These are phyloP conservation scores for Ophion ellenae DNA, from an alignment of 2,888 invertebrate genomes.

Conservation along the genomic window DNA sequence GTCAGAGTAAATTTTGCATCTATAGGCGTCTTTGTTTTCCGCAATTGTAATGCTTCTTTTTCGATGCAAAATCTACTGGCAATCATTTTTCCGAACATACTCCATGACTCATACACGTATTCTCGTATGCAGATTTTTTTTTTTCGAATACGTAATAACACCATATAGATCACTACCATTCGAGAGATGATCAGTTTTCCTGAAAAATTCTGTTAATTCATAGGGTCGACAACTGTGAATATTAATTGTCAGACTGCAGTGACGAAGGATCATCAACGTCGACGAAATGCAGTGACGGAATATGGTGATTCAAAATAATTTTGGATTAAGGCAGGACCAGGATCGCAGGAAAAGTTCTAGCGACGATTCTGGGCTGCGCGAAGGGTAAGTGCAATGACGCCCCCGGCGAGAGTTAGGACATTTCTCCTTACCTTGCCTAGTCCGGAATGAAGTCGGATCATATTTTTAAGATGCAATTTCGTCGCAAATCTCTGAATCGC, in stretches of 20 bases:
- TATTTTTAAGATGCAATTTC: constrained; percentile 82
- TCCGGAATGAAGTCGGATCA: constrained; percentile 78
- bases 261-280: background rate
- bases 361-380: background rate
- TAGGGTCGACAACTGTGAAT: background rate
- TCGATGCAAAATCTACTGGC: too few species aligned
- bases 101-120: too few species aligned
- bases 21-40: too few species aligned
- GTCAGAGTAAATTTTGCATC: too few species aligned
- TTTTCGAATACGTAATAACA: too few species aligned
- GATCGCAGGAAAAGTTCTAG: background rate
- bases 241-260: background rate
- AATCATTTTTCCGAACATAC: too few species aligned
- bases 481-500: constrained; percentile 78
- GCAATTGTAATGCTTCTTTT: too few species aligned
- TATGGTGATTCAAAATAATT: background rate
- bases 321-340: background rate
- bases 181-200: background rate
- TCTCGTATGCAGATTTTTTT: too few species aligned
- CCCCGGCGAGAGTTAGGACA: constrained; percentile 56
- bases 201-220: too few species aligned
- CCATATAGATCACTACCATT: too few species aligned
- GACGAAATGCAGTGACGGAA: background rate
- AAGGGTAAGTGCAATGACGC: background rate
- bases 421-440: constrained; percentile 55